Conservation (phyloP, 2,797 vertebrate species). For the Mormyrops attenuatus region DNA sequence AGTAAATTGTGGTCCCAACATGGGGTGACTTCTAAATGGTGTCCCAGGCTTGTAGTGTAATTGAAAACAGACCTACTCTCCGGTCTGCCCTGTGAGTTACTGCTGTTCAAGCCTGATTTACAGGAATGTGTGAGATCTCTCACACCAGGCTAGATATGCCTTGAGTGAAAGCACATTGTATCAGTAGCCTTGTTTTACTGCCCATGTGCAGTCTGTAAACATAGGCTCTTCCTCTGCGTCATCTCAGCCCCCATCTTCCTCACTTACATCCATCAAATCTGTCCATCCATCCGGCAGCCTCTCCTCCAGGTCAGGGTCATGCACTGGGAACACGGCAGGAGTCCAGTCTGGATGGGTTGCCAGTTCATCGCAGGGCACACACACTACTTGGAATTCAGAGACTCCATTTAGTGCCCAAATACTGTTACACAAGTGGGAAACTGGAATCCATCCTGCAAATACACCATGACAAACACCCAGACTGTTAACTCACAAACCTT, state of each 20-base stretch:
- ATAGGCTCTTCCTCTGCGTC: constrained; percentile 53
- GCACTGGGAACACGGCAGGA: neutral
- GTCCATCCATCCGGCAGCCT: neutral
- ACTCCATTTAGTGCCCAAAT: neutral
- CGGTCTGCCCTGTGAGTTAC: constrained; percentile 78
- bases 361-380: neutral
- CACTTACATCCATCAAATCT: neutral
- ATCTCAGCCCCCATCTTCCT: constrained; percentile 35
- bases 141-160: constrained; percentile 73
- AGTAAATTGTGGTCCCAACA: constrained; percentile 25
- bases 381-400: neutral
- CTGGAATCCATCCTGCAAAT: neutral
- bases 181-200: constrained; percentile 40
- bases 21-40: constrained; percentile 77
- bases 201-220: constrained; percentile 50
- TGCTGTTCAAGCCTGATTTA: constrained; percentile 84
- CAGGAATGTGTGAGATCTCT: constrained; percentile 77
- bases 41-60: constrained; percentile 71
- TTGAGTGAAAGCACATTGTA: constrained; percentile 70
- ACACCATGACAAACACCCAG: neutral
- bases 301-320: neutral
- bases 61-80: constrained; percentile 83
- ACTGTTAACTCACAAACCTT: neutral
- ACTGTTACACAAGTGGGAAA: neutral
- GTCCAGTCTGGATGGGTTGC: neutral